These are phyloP conservation scores for Morone saxatilis DNA, from an alignment of 2,113 vertebrate genomes.

Conservation along the genomic window DNA sequence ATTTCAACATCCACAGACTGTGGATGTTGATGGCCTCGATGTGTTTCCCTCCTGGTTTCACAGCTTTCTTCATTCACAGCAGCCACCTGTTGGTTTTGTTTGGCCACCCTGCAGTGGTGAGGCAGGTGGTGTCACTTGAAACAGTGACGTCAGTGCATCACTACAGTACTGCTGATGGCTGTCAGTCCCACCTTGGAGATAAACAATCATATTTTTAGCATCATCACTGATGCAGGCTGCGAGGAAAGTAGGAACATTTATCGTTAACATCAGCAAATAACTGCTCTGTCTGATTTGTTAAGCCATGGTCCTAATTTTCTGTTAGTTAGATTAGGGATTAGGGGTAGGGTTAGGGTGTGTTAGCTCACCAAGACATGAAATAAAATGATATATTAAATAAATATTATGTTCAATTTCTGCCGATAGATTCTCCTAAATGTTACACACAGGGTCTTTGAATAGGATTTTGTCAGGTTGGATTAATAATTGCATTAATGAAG, in stretches of 20 bases:
- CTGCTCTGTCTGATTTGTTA: not conserved
- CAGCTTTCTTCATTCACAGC: not conserved
- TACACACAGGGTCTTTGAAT: too few species aligned
- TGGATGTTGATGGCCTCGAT: not conserved
- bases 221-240: not conserved
- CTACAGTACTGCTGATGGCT: not conserved
- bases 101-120: not conserved
- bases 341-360: too few species aligned
- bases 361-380: not conserved
- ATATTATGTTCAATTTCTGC: too few species aligned
- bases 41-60: not conserved
- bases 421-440: too few species aligned
- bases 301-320: not conserved
- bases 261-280: not conserved
- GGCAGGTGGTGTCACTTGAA: not conserved
- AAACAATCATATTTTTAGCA: not conserved
- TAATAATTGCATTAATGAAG: too few species aligned
- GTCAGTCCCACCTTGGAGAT: not conserved
- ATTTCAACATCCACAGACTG: not conserved
- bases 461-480: too few species aligned
- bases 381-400: too few species aligned
- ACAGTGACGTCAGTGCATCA: not conserved
- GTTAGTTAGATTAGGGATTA: too few species aligned
- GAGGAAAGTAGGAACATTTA: not conserved
- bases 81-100: slow-evolving; percentile 27